Conservation (phyloP, 2,797 vertebrate genomes). For the Momotus momota region DNA sequence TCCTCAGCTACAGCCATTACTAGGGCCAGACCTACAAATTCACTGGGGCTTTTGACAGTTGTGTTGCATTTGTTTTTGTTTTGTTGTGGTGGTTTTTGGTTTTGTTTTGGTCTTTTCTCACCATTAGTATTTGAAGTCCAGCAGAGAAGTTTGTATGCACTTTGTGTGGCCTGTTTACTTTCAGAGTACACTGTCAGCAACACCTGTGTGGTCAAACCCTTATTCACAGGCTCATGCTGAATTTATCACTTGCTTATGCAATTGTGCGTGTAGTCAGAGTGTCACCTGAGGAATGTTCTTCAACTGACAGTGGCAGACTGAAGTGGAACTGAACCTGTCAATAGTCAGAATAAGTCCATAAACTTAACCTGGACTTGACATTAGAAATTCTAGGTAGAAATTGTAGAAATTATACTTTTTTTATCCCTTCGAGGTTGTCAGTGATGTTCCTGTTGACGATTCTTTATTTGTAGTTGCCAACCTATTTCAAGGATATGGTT, state of each 20-base stretch:
- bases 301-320: neutral
- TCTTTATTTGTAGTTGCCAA: neutral
- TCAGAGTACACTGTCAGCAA: neutral
- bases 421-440: accelerated
- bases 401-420: neutral
- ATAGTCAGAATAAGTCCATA: neutral
- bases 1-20: accelerated
- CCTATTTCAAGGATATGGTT: neutral
- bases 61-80: neutral
- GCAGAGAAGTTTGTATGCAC: neutral
- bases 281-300: neutral
- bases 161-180: neutral
- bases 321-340: neutral
- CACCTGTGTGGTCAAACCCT: neutral
- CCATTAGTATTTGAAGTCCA: neutral
- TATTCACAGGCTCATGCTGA: neutral
- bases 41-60: neutral
- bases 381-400: neutral
- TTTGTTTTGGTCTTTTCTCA: accelerated
- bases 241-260: neutral
- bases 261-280: neutral
- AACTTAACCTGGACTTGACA: neutral
- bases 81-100: neutral
- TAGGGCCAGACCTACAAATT: neutral
- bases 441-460: neutral